Percentiles rank a stretch among this genome's conserved stretches.
phyloP scores from a whole-genome alignment of 2,113 vertebrate species.

The Channa argus region DNA sequence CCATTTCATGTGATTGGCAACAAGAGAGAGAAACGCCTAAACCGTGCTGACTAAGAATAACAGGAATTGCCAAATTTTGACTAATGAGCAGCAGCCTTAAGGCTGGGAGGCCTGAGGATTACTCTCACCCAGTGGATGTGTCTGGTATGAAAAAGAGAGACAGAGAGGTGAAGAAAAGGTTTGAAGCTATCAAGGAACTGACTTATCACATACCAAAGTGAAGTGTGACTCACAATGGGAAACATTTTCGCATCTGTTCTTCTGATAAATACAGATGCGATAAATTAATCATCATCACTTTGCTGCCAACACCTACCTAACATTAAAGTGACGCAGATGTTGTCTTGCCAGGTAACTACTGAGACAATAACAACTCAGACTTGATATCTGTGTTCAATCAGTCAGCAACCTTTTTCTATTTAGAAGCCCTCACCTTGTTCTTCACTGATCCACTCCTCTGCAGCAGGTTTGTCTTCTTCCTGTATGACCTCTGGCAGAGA shows the following conservation, averaged over 20 bases:
- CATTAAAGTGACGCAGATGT: too few relatives aligned
- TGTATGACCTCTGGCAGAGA: conserved; percentile 39
- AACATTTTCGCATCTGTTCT: background rate
- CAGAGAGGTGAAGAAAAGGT: background rate
- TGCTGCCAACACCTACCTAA: background rate
- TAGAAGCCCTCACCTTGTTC: conserved; percentile 35
- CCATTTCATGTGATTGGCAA: background rate
- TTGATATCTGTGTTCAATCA: background rate
- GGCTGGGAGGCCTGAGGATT: conserved; percentile 17
- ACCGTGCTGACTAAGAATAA: background rate
- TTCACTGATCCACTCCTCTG: conserved; percentile 44
- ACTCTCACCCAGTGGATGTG: background rate
- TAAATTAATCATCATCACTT: conserved; percentile 4
- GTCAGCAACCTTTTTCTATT: background rate
- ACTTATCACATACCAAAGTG: conserved; percentile 44
- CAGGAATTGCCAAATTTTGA: background rate
- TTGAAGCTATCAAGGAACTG: background rate
- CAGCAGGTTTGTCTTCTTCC: conserved; percentile 47
- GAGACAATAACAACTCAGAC: background rate
- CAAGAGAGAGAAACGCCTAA: background rate
- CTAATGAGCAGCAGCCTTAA: conserved; percentile 6
- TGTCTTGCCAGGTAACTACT: background rate
- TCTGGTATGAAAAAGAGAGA: conserved; percentile 31
- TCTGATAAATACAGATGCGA: background rate
- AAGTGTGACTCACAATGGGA: conserved; percentile 7